phyloP scores from a whole-genome alignment of 2,888 invertebrate species.

The Arctia plantaginis region DNA sequence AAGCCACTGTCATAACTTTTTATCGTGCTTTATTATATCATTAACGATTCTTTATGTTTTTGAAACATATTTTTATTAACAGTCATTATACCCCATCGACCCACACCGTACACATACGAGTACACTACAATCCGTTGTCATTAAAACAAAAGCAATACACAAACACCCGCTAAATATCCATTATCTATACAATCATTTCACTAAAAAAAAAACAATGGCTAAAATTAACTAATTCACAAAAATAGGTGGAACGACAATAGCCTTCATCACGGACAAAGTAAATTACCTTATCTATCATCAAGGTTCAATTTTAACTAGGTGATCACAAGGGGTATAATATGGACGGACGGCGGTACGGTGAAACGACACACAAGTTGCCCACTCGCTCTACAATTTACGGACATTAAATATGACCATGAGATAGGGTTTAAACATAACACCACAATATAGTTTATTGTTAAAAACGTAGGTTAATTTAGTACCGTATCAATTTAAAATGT shows the following conservation, averaged over 20 bases:
- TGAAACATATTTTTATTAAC: neutral
- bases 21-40: neutral
- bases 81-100: neutral
- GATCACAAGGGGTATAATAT: constrained; percentile 13
- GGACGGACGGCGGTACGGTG: constrained; percentile 19
- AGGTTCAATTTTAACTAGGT: constrained; percentile 34
- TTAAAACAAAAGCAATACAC: neutral
- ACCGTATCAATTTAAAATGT: neutral
- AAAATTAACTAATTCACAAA: constrained; percentile 17
- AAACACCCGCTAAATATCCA: constrained; percentile 2
- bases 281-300: constrained; percentile 36
- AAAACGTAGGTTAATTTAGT: neutral
- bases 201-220: constrained; percentile 17
- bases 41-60: neutral
- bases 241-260: constrained; percentile 15
- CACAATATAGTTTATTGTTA: neutral
- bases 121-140: neutral
- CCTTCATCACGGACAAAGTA: constrained; percentile 24
- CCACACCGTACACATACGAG: neutral
- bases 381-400: constrained; percentile 51
- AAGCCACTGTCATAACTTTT: neutral
- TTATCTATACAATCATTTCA: constrained; percentile 11
- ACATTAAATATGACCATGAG: constrained; percentile 48
- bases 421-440: constrained; percentile 32
- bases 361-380: constrained; percentile 39